Percentiles rank a stretch among this genome's conserved stretches.
Conservation (phyloP, 1,140 invertebrate genomes). For the Papilio helenus region DNA sequence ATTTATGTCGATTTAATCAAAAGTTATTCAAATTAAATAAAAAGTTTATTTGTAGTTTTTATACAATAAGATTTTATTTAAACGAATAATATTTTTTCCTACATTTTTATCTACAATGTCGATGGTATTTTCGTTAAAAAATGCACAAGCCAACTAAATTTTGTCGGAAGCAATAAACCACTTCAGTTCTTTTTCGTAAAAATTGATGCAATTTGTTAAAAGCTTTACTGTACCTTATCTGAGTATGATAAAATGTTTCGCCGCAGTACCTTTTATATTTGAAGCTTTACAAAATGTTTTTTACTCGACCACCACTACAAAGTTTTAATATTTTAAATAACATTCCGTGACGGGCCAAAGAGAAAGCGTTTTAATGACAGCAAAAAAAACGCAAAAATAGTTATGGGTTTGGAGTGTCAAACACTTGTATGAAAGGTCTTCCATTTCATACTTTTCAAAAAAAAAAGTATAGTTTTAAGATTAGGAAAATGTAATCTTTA, state of each 20-base stretch:
- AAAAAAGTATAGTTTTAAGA: too few relatives aligned
- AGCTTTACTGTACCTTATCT: constrained; percentile 23
- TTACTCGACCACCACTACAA: not conserved
- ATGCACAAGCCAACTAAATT: constrained; percentile 2
- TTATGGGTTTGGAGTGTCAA: too few relatives aligned
- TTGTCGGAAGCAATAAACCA: constrained; percentile 19
- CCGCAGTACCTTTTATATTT: not conserved
- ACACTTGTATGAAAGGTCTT: too few relatives aligned
- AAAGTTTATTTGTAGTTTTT: not conserved
- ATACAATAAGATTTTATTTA: not conserved
- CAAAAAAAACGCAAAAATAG: too few relatives aligned
- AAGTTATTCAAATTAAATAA: too few relatives aligned
- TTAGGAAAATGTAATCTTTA: too few relatives aligned
- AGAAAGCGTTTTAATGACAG: too few relatives aligned
- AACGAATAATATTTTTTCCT: not conserved
- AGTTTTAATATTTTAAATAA: not conserved
- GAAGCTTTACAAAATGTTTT: constrained; percentile 11
- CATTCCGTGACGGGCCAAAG: not conserved
- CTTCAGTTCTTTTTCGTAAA: constrained; percentile 22
- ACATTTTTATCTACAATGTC: not conserved
- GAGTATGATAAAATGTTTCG: constrained; percentile 10
- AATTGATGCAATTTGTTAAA: constrained; percentile 28
- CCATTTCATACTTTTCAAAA: too few relatives aligned
- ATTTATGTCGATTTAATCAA: not conserved
- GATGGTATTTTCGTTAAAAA: constrained; percentile 5